Conservation (phyloP, 2,113 vertebrate species). For the Columbina picui region DNA sequence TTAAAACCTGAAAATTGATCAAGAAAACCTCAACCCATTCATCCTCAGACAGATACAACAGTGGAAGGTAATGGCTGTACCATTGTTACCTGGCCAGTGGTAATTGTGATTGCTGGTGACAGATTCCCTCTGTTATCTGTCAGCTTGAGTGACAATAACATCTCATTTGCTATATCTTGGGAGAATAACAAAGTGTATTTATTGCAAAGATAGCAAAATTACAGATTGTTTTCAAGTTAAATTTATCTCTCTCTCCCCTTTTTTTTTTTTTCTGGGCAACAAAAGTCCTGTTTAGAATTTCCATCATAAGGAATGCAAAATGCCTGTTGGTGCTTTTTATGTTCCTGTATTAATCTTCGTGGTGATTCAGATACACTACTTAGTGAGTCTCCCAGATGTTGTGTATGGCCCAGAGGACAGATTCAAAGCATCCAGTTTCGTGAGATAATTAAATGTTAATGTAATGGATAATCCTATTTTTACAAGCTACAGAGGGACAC, state of each 20-base stretch:
- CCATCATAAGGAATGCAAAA: neutral
- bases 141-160: neutral
- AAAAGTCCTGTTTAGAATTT: neutral
- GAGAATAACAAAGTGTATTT: neutral
- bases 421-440: neutral
- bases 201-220: neutral
- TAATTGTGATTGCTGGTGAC: neutral
- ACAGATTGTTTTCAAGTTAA: neutral
- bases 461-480: neutral
- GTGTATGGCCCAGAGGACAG: neutral
- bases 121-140: neutral
- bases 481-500: neutral
- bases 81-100: neutral
- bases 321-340: neutral
- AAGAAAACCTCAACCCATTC: neutral
- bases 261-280: neutral
- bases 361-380: constrained; percentile 5
- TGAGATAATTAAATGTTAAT: constrained; percentile 35
- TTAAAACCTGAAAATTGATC: neutral
- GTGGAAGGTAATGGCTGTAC: neutral
- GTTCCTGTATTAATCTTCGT: constrained; percentile 17
- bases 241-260: neutral
- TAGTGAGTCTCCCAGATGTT: neutral
- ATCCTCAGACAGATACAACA: neutral
- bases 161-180: neutral